Percentiles rank a stretch among this genome's conserved stretches.
These are phyloP conservation scores for Thalassophryne amazonica DNA, from an alignment of 2,797 vertebrate species.

Conservation along the genomic window DNA sequence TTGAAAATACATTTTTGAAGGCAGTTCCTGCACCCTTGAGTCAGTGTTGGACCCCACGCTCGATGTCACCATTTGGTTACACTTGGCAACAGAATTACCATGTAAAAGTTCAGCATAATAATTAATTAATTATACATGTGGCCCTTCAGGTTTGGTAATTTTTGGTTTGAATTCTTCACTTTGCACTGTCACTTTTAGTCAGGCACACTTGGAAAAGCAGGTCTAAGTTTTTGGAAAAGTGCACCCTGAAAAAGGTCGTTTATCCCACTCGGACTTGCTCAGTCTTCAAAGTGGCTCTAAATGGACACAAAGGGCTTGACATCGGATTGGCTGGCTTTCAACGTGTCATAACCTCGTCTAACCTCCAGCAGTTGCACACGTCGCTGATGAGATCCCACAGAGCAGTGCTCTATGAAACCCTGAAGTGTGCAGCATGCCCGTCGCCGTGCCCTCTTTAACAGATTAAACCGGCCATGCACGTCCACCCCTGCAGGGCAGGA, in stretches of 20 bases:
- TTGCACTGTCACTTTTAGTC: too few relatives aligned
- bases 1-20: too few relatives aligned
- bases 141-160: neutral
- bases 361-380: constrained; percentile 5
- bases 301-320: constrained; percentile 4
- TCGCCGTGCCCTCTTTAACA: constrained; percentile 35
- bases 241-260: too few relatives aligned
- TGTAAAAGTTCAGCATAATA: too few relatives aligned
- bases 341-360: neutral
- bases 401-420: constrained; percentile 17
- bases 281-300: constrained; percentile 19
- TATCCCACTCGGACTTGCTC: neutral
- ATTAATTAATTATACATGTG: too few relatives aligned
- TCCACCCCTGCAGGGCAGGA: constrained; percentile 41
- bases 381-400: neutral
- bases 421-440: constrained; percentile 44
- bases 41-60: too few relatives aligned
- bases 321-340: constrained; percentile 3
- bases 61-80: too few relatives aligned
- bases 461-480: constrained; percentile 50
- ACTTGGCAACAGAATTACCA: too few relatives aligned
- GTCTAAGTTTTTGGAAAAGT: too few relatives aligned
- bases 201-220: too few relatives aligned
- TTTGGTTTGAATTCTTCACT: neutral
- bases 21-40: too few relatives aligned